A percentile compares a stretch with the other conserved stretches of the same genome.
Conservation (phyloP, 2,888 invertebrate species). For the Acanthacorydalis orientalis region DNA sequence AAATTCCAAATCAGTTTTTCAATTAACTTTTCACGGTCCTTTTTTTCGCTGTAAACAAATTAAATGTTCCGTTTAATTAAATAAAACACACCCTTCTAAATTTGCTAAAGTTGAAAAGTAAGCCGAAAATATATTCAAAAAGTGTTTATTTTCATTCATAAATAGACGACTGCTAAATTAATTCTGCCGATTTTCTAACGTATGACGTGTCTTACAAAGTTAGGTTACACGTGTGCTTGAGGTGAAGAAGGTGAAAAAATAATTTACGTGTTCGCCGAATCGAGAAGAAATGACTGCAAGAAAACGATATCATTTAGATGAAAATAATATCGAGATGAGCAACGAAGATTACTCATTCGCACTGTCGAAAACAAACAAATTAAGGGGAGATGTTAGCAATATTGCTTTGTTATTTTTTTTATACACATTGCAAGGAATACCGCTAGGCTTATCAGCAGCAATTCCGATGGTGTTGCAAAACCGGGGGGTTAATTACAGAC, state of each 20-base stretch:
- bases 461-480: constrained; percentile 93
- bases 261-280: no score
- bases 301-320: not conserved
- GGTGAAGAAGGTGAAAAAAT: not conserved
- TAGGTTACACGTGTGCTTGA: not conserved
- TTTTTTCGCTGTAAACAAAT: no score
- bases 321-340: not conserved
- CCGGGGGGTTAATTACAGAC: constrained; percentile 79
- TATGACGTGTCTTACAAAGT: not conserved
- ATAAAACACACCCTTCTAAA: no score
- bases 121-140: no score
- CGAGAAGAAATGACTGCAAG: not conserved
- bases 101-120: no score
- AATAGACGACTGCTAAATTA: no score
- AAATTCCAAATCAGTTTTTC: no score
- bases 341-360: not conserved
- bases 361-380: constrained; percentile 9
- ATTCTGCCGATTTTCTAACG: not conserved
- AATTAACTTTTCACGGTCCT: no score
- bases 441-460: constrained; percentile 83
- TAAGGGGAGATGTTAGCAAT: constrained; percentile 61
- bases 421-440: constrained; percentile 89
- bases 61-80: no score
- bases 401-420: constrained; percentile 79
- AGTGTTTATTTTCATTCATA: no score